phyloP scores from a whole-genome alignment of 2,888 invertebrate species.

The Melieria omissa region DNA sequence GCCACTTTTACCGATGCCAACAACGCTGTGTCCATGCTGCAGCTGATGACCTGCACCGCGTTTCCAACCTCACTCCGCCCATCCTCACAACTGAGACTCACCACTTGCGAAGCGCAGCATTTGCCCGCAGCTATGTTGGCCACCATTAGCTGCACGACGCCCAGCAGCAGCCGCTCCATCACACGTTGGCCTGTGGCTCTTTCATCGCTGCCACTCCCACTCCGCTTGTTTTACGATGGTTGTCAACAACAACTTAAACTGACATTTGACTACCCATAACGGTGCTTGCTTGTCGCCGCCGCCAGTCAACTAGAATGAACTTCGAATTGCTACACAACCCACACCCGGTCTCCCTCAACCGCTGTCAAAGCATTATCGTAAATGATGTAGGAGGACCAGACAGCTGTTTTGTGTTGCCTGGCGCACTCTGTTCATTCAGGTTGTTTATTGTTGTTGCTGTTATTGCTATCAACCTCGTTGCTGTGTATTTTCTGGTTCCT shows the following conservation, averaged over 20 bases:
- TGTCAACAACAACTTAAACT: constrained; percentile 1
- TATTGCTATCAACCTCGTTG: neutral
- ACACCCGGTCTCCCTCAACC: neutral
- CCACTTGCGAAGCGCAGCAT: too few species aligned
- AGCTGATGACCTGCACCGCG: too few species aligned
- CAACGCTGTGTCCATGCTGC: too few species aligned
- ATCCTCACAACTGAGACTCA: too few species aligned
- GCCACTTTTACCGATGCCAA: neutral
- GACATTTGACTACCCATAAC: neutral
- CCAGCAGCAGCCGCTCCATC: too few species aligned
- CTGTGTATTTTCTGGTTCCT: neutral
- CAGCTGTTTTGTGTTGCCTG: neutral
- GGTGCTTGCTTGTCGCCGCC: too few species aligned
- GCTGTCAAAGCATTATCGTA: neutral
- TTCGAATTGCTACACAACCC: neutral
- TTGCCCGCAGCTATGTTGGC: too few species aligned
- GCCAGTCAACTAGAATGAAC: too few species aligned
- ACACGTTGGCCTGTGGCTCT: neutral
- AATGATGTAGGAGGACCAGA: neutral
- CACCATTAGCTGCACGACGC: too few species aligned
- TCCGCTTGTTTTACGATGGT: neutral
- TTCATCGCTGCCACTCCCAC: constrained; percentile 5
- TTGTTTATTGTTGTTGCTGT: neutral
- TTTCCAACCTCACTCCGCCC: too few species aligned
- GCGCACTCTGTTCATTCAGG: neutral